Evolutionary conservation across 2,113 vertebrate species (phyloP), one percentile per base, ranked within the genome.

Genomic region (Corvus hawaiiensis): DNA sequence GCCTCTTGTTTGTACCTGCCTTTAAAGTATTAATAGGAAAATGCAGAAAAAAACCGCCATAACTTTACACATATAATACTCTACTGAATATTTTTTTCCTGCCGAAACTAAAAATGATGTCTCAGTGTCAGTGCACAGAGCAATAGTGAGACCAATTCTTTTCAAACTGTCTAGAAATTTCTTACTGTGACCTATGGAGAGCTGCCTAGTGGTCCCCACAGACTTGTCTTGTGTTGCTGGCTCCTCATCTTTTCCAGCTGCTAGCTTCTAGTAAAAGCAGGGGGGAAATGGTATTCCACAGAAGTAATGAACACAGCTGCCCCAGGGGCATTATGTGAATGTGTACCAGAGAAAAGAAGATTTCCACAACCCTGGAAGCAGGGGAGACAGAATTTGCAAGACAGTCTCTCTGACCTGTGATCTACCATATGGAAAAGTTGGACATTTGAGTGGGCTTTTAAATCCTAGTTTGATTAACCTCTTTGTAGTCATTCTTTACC

Each of bases 171-270:
- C 56, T 61, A 71, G 44, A 90, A 90, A 86, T 84, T 84, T 83
- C 49, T 56, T 72, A 14, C 56, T 84, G 22, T 1, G 1, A 52
- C 78, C 68, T 84, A 16, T 59, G 32, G 79, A 87, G 79, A 88
- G 44, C 83, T 94, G 83, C 73, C 48, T 82, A 61, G 41, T 61
- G 41, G 74, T 95, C 93, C 44, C 76, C 39, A 56, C 24, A 89
- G 76, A 35, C 39, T 52, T 16, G 1, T 69, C 48, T 67, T 19
- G 3, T 90, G 75, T 37, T 93, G 22, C 73, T 87, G 69, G 49
- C 41, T 92, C 26, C 68, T 90, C 83, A 88, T 89, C 75, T 72
- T 92, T 93, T 93, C 88, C 90, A 94, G 93, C 64, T 95, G 76
- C 72, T 90, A 78, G 44, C 16, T 93, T 90, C 87, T 78, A 89